Evolutionary conservation across 1,140 invertebrate genomes (phyloP), one percentile per base, ranked within the genome.

Genomic region (Lanistes nyassanus): DNA sequence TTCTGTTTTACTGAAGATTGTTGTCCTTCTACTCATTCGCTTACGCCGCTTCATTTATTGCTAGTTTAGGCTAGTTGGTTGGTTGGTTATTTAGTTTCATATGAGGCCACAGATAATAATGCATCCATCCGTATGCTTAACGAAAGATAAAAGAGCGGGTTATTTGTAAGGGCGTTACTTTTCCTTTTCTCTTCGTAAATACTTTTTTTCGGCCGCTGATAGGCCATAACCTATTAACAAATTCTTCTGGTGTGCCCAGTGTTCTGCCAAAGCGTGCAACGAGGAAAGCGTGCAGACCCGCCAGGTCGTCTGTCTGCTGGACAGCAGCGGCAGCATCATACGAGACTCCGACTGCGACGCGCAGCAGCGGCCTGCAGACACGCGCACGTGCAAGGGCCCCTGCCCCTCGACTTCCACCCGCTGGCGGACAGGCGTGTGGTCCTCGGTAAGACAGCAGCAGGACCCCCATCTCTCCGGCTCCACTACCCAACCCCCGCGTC

Each of bases 211-310:
- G n/a, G n/a, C n/a, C n/a, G n/a, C n/a, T n/a, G n/a, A n/a, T n/a
- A n/a, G n/a, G n/a, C n/a, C n/a, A n/a, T n/a, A n/a, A n/a, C n/a
- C n/a, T n/a, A n/a, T n/a, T n/a, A n/a, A n/a, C n/a, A n/a, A n/a
- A n/a, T n/a, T n/a, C n/a, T 42, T 47, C 19, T 47, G 42, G 9
- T 60, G 56, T 55, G 74, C 78, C 23, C 75, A 84, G 83, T 84
- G 83, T 76, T 82, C 81, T 6, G 71, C 80, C 37, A 69, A 65
- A 5, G 64, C 73, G 0, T 85, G 83, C 74, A 77, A 75, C 26
- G 93, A 92, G 37, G 90, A 89, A 55, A 94, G 94, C 16, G 86
- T 90, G 3, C 92, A 93, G 79, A 90, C 85, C 11, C 89, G 94
- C 51, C 89, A 82, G 42, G 92, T 85, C 0, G 29, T 77, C 58